Base-by-base conservation (phyloP, 2,888 invertebrate species). In the Seira musarum region DNA sequence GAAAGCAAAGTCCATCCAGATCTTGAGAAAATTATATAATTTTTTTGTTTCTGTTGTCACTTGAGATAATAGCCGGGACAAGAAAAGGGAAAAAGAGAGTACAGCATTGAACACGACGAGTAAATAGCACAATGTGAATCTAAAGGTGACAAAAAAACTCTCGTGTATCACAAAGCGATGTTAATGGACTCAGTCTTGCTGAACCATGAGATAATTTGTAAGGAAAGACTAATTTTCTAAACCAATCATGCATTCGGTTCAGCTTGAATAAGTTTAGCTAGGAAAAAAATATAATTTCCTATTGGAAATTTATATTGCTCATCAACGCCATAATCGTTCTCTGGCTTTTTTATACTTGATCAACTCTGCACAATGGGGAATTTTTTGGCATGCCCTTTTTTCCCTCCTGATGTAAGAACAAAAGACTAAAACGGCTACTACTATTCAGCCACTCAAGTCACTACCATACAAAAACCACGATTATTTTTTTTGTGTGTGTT, bases 191-290 rank as follows among this genome's bases (percentile, higher is more conserved):
- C 78, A 72, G 13, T 80, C 53, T 85, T 82, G 83, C 79, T 84
- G 83, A 85, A 85, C 82, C 83, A 81, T 82, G 82, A 68, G 81
- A 83, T 83, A 85, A 85, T 85, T 57, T 85, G 84, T 75, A 49
- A 80, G 73, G 78, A 79, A 76, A 74, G 83, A 81, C 83, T 84
- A 85, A 85, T 85, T 85, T 85, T 85, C 82, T 80, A 84, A 85
- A 84, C 85, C 85, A 85, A 85, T 85, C 85, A 85, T 85, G 85
- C 85, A 85, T 85, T 83, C 85, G 79, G 81, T 82, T 77, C 83
- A 84, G 80, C 76, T 76, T 57, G 80, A 80, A 64, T 67, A 68
- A n/a, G 64, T 65, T 72, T 63, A 69, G 67, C 71, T 25, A 79
- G 57, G 10, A n/a, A 57, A 57, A n/a, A n/a, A n/a, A 57, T 57